phyloP scores from a whole-genome alignment of 2,888 invertebrate genomes.

The Zygothrica quintamaculata region DNA sequence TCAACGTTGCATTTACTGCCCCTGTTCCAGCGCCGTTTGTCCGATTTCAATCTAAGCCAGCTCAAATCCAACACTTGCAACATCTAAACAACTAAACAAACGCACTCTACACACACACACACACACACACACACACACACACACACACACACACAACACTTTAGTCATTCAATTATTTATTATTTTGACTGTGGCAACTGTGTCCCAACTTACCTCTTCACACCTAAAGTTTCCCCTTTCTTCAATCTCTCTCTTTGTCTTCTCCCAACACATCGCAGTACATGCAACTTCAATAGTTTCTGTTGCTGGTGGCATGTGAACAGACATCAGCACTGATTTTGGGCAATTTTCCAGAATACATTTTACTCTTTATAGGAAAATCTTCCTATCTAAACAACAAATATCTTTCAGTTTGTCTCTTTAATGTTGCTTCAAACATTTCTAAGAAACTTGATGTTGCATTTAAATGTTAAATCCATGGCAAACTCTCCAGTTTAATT shows the following conservation, averaged over 20 bases:
- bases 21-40: constrained; percentile 43
- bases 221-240: constrained; percentile 26
- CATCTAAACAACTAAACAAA: constrained; percentile 29
- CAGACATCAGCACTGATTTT: not conserved
- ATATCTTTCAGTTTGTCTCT: too few relatives aligned
- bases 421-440: too few relatives aligned
- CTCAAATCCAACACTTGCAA: constrained; percentile 39
- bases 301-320: constrained; percentile 18
- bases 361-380: too few relatives aligned
- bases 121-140: constrained; percentile 33
- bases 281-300: not conserved
- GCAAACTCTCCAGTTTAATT: too few relatives aligned
- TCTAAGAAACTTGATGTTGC: too few relatives aligned
- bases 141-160: constrained; percentile 40
- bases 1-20: constrained; percentile 38
- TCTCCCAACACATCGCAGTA: too few relatives aligned
- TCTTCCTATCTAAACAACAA: too few relatives aligned
- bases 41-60: constrained; percentile 61
- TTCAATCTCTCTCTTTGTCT: too few relatives aligned
- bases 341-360: too few relatives aligned
- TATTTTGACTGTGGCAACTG: constrained; percentile 52
- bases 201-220: constrained; percentile 8
- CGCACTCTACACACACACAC: constrained; percentile 38
- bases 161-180: constrained; percentile 64
- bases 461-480: too few relatives aligned